Percentiles rank a stretch among this genome's conserved stretches.
These are phyloP conservation scores for Carollia perspicillata DNA, from an alignment of 2,113 vertebrate genomes.

Conservation along the genomic window DNA sequence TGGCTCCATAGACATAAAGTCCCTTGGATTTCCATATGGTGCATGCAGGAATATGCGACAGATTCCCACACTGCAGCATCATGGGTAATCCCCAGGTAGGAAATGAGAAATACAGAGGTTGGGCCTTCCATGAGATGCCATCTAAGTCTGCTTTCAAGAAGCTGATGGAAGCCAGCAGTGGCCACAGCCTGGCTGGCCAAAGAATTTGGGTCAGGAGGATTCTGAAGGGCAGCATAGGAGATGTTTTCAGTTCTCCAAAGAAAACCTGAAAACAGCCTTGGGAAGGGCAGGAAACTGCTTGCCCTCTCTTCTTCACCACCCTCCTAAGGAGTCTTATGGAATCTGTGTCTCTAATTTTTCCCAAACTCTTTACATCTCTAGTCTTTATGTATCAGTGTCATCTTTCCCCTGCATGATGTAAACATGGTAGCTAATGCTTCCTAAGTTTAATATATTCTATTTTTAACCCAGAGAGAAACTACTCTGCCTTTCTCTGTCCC, in stretches of 20 bases:
- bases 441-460: background rate
- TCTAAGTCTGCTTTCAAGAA: background rate
- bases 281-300: background rate
- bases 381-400: background rate
- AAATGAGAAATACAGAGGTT: background rate
- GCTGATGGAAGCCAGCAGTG: background rate
- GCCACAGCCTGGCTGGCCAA: background rate
- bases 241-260: background rate
- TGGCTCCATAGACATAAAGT: background rate
- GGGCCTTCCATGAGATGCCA: background rate
- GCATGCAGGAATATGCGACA: background rate
- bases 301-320: rapidly evolving
- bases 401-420: background rate
- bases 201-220: background rate
- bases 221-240: background rate
- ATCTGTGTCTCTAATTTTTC: background rate
- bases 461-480: background rate
- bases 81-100: background rate
- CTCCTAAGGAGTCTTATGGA: background rate
- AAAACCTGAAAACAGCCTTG: background rate
- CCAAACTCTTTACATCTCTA: background rate
- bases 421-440: background rate
- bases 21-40: background rate
- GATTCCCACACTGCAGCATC: background rate
- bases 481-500: background rate